Conservation (phyloP, 2,797 vertebrate species). For the Sylvia borin region DNA sequence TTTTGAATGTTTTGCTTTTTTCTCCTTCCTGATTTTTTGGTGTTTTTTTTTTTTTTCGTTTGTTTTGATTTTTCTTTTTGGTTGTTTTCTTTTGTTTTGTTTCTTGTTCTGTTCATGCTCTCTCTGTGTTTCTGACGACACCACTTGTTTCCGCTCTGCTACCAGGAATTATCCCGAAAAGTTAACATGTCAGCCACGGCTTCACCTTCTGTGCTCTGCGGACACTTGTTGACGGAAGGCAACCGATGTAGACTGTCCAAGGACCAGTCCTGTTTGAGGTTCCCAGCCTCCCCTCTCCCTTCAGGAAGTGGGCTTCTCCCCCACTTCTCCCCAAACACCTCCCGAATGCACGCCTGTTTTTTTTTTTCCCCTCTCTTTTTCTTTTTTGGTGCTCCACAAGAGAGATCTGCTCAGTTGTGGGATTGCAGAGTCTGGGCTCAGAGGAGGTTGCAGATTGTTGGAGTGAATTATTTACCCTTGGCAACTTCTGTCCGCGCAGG, state of each 20-base stretch:
- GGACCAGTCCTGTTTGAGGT: slow-evolving; percentile 75
- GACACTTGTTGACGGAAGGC: slow-evolving; percentile 82
- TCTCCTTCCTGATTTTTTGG: slow-evolving; percentile 50
- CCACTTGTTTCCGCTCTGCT: slow-evolving; percentile 90
- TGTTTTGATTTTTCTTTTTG: neutral
- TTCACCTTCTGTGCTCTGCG: slow-evolving; percentile 77
- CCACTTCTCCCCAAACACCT: slow-evolving; percentile 52
- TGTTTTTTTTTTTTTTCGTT: neutral
- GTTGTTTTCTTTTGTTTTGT: slow-evolving; percentile 73
- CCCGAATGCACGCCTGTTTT: slow-evolving; percentile 12
- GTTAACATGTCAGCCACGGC: slow-evolving; percentile 83
- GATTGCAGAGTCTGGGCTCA: slow-evolving; percentile 58
- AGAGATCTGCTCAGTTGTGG: slow-evolving; percentile 62
- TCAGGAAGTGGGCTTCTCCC: slow-evolving; percentile 69
- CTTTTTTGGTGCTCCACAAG: slow-evolving; percentile 65
- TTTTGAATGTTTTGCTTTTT: slow-evolving; percentile 55
- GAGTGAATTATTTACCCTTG: slow-evolving; percentile 44
- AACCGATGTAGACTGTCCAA: slow-evolving; percentile 77
- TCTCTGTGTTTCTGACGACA: slow-evolving; percentile 79
- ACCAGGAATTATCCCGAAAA: slow-evolving; percentile 99
- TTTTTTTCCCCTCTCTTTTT: neutral
- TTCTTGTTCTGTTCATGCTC: slow-evolving; percentile 73
- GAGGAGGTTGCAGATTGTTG: slow-evolving; percentile 55
- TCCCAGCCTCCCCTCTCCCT: slow-evolving; percentile 70
- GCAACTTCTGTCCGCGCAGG: slow-evolving; percentile 49